Evolutionary conservation across 2,888 invertebrate species (phyloP), one percentile per base, ranked within the genome.

Genomic region (Drosophila robusta): DNA sequence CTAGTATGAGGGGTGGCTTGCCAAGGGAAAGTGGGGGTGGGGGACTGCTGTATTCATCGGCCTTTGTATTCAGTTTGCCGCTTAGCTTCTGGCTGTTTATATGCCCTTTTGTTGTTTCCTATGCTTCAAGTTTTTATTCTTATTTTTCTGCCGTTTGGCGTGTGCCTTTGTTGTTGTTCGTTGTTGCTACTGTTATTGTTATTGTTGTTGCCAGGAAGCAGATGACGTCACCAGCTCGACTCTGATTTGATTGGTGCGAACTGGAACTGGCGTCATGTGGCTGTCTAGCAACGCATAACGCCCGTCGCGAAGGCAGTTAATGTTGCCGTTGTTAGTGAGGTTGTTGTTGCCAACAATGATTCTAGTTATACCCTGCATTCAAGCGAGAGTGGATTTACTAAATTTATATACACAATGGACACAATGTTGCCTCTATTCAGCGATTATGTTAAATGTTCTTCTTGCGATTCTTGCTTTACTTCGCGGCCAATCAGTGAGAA

Each of bases 231-330:
- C 52, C 16, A 18, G 16, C 44, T 51, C 29, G 71, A 41, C 66
- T 60, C 51, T 70, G 73, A 64, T 56, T 72, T 65, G 56, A 54
- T 56, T 52, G 46, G 34, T 57, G 34, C 70, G 65, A 58, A 26
- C 22, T n/a, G 41, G 14, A 51, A 58, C 39, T 75, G 75, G 75
- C 75, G 75, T 69, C 75, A 69, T 62, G 72, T 14, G 69, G 61
- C 68, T 65, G 75, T 75, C 75, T 75, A 65, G 69, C 75, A 47
- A 72, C 75, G 56, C 57, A 61, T 39, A 62, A 61, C 41, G 44
- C 56, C 41, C 44, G 64, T 55, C 44, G 52, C 50, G 46, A 50
- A 50, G 55, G 18, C 38, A 65, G 62, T 63, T 65, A 55, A 65
- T 18, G 26, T 57, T 77, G 61, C 24, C 42, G 14, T 50, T 56